Conservation (phyloP, 53 echinoderm and acorn worm genomes). For the Zoroaster sp. region DNA sequence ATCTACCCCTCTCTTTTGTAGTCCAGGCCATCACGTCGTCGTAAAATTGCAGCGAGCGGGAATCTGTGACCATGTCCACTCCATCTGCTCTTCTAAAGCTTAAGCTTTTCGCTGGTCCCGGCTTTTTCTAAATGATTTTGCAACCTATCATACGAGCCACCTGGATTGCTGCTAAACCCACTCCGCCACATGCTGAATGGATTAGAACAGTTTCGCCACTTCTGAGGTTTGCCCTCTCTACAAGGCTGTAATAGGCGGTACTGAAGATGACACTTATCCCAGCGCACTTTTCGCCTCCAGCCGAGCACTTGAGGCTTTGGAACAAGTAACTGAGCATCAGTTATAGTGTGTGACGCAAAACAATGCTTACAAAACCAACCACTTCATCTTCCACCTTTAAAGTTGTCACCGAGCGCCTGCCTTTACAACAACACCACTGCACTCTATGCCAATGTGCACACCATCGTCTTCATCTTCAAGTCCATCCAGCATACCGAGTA, state of each 20-base stretch:
- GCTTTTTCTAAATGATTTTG: slow-evolving; percentile 61
- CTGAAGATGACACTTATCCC: slow-evolving; percentile 65
- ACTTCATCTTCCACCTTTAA: slow-evolving; percentile 72
- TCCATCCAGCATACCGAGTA: slow-evolving; percentile 46
- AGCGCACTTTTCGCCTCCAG: slow-evolving; percentile 51
- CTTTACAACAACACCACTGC: slow-evolving; percentile 67
- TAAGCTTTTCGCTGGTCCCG: slow-evolving; percentile 1
- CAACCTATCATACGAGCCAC: slow-evolving; percentile 64
- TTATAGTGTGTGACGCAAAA: slow-evolving; percentile 67
- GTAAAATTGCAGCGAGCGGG: slow-evolving; percentile 52
- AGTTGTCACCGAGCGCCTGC: slow-evolving; percentile 67
- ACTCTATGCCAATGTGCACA: slow-evolving; percentile 61
- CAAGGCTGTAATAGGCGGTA: slow-evolving; percentile 69
- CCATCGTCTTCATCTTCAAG: not conserved
- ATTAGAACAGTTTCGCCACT: slow-evolving; percentile 71
- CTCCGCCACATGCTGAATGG: slow-evolving; percentile 63
- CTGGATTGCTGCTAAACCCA: slow-evolving; percentile 73
- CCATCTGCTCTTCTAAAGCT: slow-evolving; percentile 19
- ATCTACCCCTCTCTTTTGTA: slow-evolving; percentile 69
- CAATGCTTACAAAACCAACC: slow-evolving; percentile 64
- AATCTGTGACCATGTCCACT: slow-evolving; percentile 52
- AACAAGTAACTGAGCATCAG: slow-evolving; percentile 54
- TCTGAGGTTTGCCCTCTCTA: slow-evolving; percentile 72
- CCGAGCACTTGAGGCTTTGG: slow-evolving; percentile 59
- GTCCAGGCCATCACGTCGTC: slow-evolving; percentile 64